phyloP scores from a whole-genome alignment of 2,888 invertebrate species.

The Hesperia comma region DNA sequence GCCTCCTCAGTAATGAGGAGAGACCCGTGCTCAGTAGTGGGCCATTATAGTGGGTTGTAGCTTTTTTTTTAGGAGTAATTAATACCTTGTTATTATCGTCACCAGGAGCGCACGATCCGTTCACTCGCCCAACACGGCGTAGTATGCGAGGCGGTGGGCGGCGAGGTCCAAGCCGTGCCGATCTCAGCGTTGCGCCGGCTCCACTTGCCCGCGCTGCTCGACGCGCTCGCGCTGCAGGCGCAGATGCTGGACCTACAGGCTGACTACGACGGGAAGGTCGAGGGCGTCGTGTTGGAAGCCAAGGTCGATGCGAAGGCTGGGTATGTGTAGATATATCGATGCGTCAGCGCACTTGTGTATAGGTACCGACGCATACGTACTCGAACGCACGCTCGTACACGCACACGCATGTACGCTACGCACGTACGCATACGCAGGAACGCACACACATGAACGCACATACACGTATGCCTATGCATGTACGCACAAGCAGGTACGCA shows the following conservation, averaged over 20 bases:
- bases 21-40: no score
- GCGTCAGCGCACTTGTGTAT: no score
- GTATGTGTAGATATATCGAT: constrained; percentile 44
- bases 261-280: constrained; percentile 92
- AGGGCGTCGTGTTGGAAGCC: constrained; percentile 96
- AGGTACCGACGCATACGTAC: constrained; percentile 16
- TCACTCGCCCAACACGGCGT: constrained; percentile 91
- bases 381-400: no score
- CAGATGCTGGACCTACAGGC: constrained; percentile 94
- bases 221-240: constrained; percentile 92
- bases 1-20: no score
- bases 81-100: no score
- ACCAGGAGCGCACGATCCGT: constrained; percentile 88
- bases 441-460: no score
- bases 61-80: no score
- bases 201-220: constrained; percentile 90
- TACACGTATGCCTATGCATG: no score
- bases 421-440: no score
- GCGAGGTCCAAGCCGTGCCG: constrained; percentile 95
- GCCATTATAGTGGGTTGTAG: no score
- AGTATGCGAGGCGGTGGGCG: constrained; percentile 93
- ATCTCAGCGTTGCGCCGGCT: constrained; percentile 95
- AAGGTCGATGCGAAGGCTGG: constrained; percentile 69
- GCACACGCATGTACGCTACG: no score
- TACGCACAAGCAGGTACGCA: no score